These are phyloP conservation scores for Aleadryas rufinucha DNA, from an alignment of 2,113 vertebrate genomes.

Conservation along the genomic window DNA sequence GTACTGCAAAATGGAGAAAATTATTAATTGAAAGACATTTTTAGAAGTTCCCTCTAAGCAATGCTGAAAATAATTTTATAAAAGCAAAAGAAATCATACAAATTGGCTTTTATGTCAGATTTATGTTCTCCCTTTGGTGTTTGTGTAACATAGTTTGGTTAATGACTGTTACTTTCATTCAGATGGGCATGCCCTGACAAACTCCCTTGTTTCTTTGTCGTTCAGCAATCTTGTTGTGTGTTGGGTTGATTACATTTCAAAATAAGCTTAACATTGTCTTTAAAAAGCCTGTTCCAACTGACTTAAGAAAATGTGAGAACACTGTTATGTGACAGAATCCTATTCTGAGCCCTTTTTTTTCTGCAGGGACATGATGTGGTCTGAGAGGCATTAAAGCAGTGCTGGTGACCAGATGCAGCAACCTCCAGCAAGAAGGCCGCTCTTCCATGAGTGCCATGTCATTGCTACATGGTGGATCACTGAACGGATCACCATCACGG, in stretches of 20 bases:
- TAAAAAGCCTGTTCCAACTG: background rate
- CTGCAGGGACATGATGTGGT: background rate
- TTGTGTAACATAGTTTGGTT: background rate
- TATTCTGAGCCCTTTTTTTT: background rate
- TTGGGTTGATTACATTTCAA: background rate
- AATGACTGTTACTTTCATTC: background rate
- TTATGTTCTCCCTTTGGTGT: background rate
- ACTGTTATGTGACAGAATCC: background rate
- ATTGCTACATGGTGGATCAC: background rate
- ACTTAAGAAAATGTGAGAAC: background rate
- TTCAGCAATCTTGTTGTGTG: background rate
- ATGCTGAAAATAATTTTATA: background rate
- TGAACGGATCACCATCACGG: background rate
- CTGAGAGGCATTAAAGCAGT: background rate
- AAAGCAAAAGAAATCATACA: background rate
- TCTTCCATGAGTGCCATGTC: fast-evolving
- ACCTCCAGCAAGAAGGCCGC: fast-evolving
- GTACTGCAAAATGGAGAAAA: background rate
- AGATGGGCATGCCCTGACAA: background rate
- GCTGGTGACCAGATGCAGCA: background rate
- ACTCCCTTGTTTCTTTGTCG: background rate
- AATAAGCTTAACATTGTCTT: background rate
- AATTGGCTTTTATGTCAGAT: background rate
- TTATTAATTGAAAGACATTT: background rate
- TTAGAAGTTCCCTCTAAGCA: background rate